These are phyloP conservation scores for Urechis unicinctus DNA, from an alignment of 2,888 invertebrate genomes.

Conservation along the genomic window DNA sequence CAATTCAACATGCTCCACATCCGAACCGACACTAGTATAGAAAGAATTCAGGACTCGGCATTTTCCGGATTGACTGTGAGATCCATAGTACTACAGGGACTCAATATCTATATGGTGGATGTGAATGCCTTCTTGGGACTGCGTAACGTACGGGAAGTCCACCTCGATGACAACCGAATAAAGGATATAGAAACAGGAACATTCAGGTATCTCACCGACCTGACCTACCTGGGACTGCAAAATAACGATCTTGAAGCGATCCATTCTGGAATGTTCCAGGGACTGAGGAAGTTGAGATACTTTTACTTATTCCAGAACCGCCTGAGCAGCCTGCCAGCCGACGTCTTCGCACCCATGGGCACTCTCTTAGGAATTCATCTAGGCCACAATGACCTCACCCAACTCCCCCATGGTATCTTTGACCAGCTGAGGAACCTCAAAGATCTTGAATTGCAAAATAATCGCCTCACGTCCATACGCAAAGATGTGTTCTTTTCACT, in stretches of 20 bases:
- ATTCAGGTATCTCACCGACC: conserved; percentile 7
- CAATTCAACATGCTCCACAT: conserved; percentile 11
- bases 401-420: conserved; percentile 7
- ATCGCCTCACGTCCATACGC: conserved; percentile 4
- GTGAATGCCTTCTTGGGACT: conserved; percentile 6
- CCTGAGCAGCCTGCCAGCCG: conserved; percentile 4
- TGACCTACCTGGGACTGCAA: conserved; percentile 17
- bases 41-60: conserved; percentile 6
- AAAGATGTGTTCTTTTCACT: not conserved
- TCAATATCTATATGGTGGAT: not conserved
- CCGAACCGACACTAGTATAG: conserved; percentile 4
- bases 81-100: conserved; percentile 7
- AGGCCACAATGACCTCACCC: conserved; percentile 9
- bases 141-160: conserved; percentile 9
- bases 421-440: conserved; percentile 4
- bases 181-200: conserved; percentile 1
- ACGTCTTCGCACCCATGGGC: conserved; percentile 6
- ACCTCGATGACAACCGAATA: conserved; percentile 16
- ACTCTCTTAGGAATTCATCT: conserved; percentile 9
- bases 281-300: conserved; percentile 7
- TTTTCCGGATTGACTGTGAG: conserved; percentile 8
- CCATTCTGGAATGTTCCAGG: conserved; percentile 5
- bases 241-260: conserved; percentile 13
- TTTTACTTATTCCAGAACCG: conserved; percentile 15
- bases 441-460: conserved; percentile 12